A percentile compares a stretch with the other conserved stretches of the same genome.
These are phyloP conservation scores for Lottia scabra DNA, from an alignment of 2,888 invertebrate species.

Conservation along the genomic window DNA sequence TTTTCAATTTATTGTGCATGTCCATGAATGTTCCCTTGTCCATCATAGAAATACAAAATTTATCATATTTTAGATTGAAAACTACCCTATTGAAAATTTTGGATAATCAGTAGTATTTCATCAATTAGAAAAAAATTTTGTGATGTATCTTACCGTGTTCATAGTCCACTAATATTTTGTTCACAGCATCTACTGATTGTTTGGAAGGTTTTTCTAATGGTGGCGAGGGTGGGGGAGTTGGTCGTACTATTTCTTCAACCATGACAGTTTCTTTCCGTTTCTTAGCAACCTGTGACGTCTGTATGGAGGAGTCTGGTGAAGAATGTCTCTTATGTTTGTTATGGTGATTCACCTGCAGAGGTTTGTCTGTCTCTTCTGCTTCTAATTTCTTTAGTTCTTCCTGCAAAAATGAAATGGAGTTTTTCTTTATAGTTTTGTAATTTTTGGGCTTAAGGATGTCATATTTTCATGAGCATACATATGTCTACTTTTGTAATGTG, in stretches of 20 bases:
- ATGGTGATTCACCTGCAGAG: background rate
- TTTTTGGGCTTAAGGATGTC: no score
- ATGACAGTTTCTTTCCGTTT: slow-evolving; percentile 6
- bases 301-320: background rate
- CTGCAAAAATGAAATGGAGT: slow-evolving; percentile 14
- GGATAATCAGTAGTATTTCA: slow-evolving; percentile 33
- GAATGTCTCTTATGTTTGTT: background rate
- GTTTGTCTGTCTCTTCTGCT: slow-evolving; percentile 7
- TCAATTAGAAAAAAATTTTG: slow-evolving; percentile 12
- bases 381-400: slow-evolving; percentile 33
- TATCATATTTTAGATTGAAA: no score
- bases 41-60: no score
- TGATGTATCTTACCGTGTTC: slow-evolving; percentile 22
- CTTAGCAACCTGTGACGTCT: background rate
- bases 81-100: no score
- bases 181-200: slow-evolving; percentile 22
- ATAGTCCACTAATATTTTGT: slow-evolving; percentile 24
- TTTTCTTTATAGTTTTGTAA: no score
- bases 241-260: slow-evolving; percentile 7
- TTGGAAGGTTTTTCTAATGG: slow-evolving; percentile 20
- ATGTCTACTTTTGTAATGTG: no score
- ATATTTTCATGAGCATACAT: no score
- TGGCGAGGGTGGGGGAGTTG: background rate
- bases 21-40: no score
- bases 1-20: no score